Evolutionary conservation across 2,113 vertebrate species (phyloP).

Genomic region (Etia nguti): DNA sequence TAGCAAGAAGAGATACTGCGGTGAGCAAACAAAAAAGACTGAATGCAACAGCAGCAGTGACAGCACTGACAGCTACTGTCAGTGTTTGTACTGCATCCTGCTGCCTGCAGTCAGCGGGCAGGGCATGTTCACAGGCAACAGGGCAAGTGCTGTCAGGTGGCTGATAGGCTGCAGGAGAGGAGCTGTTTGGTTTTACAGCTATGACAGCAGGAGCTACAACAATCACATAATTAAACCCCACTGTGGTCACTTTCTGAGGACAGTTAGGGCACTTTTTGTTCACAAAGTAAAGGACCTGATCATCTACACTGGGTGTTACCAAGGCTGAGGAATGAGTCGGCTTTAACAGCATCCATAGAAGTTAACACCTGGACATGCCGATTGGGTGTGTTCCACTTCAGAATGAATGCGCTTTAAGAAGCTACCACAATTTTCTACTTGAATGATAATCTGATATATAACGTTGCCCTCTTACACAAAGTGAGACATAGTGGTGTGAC

Average conservation of each 20-base stretch:
- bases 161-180: neutral
- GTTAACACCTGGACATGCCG: neutral
- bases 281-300: neutral
- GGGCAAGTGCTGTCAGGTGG: neutral
- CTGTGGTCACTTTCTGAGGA: neutral
- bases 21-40: neutral
- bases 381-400: neutral
- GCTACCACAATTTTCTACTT: neutral
- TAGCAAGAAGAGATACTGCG: neutral
- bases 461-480: neutral
- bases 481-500: neutral
- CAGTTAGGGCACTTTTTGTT: neutral
- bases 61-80: neutral
- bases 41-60: neutral
- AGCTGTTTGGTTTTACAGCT: neutral
- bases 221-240: neutral
- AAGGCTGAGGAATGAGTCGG: neutral
- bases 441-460: neutral
- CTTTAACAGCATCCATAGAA: neutral
- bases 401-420: neutral
- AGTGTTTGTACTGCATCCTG: neutral
- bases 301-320: neutral
- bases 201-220: neutral
- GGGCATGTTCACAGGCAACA: neutral
- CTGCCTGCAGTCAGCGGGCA: neutral